These are phyloP conservation scores for Urosaurus nigricauda DNA, from an alignment of 2,797 vertebrate genomes.

Conservation along the genomic window DNA sequence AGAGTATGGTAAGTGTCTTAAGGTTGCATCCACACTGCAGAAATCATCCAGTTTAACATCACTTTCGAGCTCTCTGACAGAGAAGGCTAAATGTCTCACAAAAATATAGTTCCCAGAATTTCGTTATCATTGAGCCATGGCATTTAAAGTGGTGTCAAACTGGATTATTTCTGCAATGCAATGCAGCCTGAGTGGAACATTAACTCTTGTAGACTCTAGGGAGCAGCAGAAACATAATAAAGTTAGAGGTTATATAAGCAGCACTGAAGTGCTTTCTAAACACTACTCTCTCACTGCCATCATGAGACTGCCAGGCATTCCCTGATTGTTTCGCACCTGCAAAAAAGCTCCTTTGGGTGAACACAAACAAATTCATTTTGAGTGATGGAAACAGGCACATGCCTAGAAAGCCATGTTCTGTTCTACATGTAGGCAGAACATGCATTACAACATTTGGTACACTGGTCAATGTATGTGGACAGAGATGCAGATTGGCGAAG, in stretches of 20 bases:
- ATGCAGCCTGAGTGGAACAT: not conserved
- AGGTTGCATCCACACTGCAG: not conserved
- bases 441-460: no score
- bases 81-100: no score
- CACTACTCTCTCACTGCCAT: not conserved
- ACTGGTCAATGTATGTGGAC: not conserved
- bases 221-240: not conserved
- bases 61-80: no score
- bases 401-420: not conserved
- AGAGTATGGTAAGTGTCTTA: conserved; percentile 1
- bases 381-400: not conserved
- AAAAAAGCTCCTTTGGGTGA: not conserved
- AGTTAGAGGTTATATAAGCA: conserved; percentile 25
- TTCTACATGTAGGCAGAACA: not conserved
- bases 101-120: no score
- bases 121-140: no score
- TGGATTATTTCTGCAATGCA: no score
- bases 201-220: not conserved
- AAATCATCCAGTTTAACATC: no score
- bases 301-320: not conserved
- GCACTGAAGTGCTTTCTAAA: conserved; percentile 21
- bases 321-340: not conserved
- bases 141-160: no score
- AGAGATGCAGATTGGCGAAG: not conserved
- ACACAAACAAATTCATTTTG: not conserved